Conservation (phyloP, 2,797 vertebrate species). For the Gobio occitaniae region DNA sequence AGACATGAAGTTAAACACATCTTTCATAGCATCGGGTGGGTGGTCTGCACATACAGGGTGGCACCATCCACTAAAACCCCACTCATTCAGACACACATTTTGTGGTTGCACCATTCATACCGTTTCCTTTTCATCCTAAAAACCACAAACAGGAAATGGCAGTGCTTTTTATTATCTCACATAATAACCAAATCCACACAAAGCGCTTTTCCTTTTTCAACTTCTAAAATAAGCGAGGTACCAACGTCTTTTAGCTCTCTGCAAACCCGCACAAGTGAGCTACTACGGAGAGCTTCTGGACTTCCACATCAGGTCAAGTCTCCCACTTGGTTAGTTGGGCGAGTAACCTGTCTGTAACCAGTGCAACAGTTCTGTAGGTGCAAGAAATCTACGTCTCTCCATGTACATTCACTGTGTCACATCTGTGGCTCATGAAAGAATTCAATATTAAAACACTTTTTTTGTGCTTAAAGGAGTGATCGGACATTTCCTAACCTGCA, state of each 20-base stretch:
- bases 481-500: constrained; percentile 11
- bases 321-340: constrained; percentile 43
- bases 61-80: constrained; percentile 60
- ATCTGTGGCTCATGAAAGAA: constrained; percentile 9
- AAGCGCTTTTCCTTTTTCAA: constrained; percentile 58
- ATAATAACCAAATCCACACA: constrained; percentile 64
- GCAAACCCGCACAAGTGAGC: constrained; percentile 43
- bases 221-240: constrained; percentile 60
- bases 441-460: background rate
- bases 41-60: constrained; percentile 68
- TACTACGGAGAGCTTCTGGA: constrained; percentile 50
- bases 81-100: constrained; percentile 56
- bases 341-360: constrained; percentile 55
- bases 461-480: constrained; percentile 5
- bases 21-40: constrained; percentile 64
- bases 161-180: constrained; percentile 70
- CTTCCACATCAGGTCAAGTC: constrained; percentile 29
- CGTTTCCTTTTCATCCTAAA: constrained; percentile 66
- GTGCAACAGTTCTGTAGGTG: constrained; percentile 18
- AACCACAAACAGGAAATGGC: constrained; percentile 62
- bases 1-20: constrained; percentile 57
- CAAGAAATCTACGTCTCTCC: constrained; percentile 27
- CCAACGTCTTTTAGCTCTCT: constrained; percentile 49
- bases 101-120: constrained; percentile 52
- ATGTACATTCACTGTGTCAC: constrained; percentile 53